A percentile compares a stretch with the other conserved stretches of the same genome.
phyloP scores from a whole-genome alignment of 2,888 invertebrate genomes.

The Andricus quercusramuli region DNA sequence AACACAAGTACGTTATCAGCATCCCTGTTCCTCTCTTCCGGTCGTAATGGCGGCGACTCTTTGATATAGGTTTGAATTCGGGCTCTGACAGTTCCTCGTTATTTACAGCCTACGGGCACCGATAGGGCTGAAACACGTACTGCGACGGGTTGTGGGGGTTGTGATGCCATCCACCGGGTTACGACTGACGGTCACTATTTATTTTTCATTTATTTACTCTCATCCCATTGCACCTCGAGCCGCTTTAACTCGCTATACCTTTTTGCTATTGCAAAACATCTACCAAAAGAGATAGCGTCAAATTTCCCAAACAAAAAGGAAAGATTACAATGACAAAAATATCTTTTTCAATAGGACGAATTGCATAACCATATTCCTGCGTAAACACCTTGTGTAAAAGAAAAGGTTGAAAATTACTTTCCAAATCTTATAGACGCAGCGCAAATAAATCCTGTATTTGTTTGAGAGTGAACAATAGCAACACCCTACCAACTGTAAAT shows the following conservation, averaged over 20 bases:
- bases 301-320: background rate
- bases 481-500: too few relatives aligned
- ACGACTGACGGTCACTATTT: constrained; percentile 24
- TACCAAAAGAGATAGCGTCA: background rate
- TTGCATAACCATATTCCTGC: background rate
- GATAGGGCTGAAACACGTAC: constrained; percentile 39
- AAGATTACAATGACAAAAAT: background rate
- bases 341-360: background rate
- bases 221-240: constrained; percentile 22
- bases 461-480: too few relatives aligned
- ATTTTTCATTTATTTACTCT: constrained; percentile 40
- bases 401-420: background rate
- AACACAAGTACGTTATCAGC: constrained; percentile 32
- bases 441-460: too few relatives aligned
- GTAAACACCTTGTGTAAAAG: background rate
- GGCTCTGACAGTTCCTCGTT: constrained; percentile 40
- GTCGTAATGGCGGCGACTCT: constrained; percentile 37
- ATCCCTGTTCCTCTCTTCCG: constrained; percentile 21
- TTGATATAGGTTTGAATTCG: constrained; percentile 43
- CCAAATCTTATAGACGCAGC: too few relatives aligned
- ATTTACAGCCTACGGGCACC: constrained; percentile 41
- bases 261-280: background rate
- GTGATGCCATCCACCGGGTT: constrained; percentile 21
- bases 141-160: background rate
- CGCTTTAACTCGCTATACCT: background rate